Base-by-base conservation (phyloP, 2,113 vertebrate genomes). In the Onychorhynchus coronatus region DNA sequence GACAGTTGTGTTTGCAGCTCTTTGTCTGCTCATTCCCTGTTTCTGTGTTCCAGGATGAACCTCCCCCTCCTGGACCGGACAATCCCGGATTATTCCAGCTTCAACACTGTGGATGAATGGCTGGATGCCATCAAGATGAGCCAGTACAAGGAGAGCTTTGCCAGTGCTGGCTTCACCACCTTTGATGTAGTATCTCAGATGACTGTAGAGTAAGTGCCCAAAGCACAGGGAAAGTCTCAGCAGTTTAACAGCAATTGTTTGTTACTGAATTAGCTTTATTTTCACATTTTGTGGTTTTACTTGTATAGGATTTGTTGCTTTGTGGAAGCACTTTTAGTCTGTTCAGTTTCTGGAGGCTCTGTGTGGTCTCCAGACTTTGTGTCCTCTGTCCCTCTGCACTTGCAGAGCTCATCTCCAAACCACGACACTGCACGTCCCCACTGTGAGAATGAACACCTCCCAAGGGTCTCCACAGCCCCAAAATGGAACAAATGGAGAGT, bases 81-180 rank as follows among this genome's bases (percentile, higher is more conserved):
- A 35, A 98, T 99, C 91, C 99, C 99, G 1, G 99, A 99, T 95
- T 99, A 99, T 89, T 99, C 98, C 96, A 99, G 99, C 85, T 99
- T 99, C 97, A 99, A 97, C 97, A 99, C 98, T 1, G 98, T 99
- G 96, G 98, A 99, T 9, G 99, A 99, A 84, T 99, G 99, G 99
- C 98, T 99, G 95, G 99, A 99, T 7, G 99, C 99, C 97, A 99
- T 99, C 95, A 99, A 99, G 97, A 99, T 99, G 99, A 98, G 99
- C 83, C 99, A 99, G 96, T 99, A 99, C 98, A 99, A 99, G 97
- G 99, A 99, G 95, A 99, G 98, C 97, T 99, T 99, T 67, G 97
- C 98, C 98, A 99, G 81, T 11, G 98, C 98, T 22, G 99, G 98
- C 68, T 99, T 99, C 97, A 98, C 95, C 88, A 98, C 98, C 96